Percentiles rank a stretch among this genome's conserved stretches.
phyloP scores from a whole-genome alignment of 2,113 vertebrate genomes.

The Rhynchomys soricoides region DNA sequence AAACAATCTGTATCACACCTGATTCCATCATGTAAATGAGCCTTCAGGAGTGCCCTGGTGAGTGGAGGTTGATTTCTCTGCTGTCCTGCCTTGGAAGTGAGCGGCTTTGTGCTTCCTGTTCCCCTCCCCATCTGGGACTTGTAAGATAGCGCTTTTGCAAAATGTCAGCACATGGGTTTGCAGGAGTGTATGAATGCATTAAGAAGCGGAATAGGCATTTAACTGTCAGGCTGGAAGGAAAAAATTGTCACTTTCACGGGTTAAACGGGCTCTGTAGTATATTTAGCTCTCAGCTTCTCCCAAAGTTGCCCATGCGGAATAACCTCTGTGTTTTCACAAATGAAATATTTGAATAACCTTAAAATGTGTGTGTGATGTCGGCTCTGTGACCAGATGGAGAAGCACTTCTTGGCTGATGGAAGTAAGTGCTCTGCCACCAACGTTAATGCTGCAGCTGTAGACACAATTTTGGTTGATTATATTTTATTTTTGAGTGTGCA shows the following conservation, averaged over 20 bases:
- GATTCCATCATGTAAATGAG: neutral
- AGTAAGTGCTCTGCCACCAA: constrained; percentile 52
- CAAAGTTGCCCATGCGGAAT: constrained; percentile 75
- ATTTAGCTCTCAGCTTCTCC: constrained; percentile 73
- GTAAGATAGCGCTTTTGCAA: constrained; percentile 40
- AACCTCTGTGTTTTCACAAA: constrained; percentile 81
- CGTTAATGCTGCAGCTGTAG: constrained; percentile 45
- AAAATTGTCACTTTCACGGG: constrained; percentile 65
- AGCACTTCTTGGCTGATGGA: constrained; percentile 60
- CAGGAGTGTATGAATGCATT: constrained; percentile 66
- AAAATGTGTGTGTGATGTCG: constrained; percentile 73
- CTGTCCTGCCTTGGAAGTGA: too few relatives aligned
- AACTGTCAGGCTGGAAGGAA: constrained; percentile 58
- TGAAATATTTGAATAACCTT: constrained; percentile 81
- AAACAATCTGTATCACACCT: neutral
- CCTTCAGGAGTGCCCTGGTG: neutral
- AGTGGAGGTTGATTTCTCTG: neutral
- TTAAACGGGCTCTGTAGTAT: constrained; percentile 63
- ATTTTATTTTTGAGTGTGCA: constrained; percentile 49
- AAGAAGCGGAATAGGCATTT: constrained; percentile 71
- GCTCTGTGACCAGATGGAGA: constrained; percentile 76
- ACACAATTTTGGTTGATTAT: constrained; percentile 24
- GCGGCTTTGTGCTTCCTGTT: neutral
- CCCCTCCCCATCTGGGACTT: constrained; percentile 10
- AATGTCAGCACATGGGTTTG: constrained; percentile 66